Evolutionary conservation across 2,113 vertebrate species (phyloP), one percentile per base, ranked within the genome.

Genomic region (Malurus cyaneus): DNA sequence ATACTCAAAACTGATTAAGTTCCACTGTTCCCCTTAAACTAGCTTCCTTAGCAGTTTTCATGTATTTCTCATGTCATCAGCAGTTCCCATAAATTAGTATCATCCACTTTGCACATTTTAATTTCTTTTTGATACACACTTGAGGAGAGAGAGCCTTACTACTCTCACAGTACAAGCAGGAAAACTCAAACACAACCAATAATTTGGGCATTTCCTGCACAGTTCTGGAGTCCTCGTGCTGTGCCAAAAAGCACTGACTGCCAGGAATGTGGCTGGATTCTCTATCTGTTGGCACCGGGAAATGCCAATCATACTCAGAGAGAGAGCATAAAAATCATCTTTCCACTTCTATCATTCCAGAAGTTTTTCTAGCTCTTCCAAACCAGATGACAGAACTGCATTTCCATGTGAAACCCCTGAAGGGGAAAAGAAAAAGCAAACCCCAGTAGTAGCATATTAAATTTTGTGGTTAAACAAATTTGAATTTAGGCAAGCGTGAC

Each of bases 271-370:
- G 44, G n/a, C 14, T 77, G 50, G 31, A 62, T 49, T 73, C 5
- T 1, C 18, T 62, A 1, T 47, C 31, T 69, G 5, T 5, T 80
- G 50, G 23, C 62, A 54, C n/a, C 26, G 52, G 11, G 24, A 88
- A 66, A 20, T 44, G 31, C 6, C 1, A 14, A 0, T 13, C 6
- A 0, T 41, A 80, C 78, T 50, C 65, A 72, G 5, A 87, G 16
- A 39, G 39, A 26, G 5, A 32, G 8, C 18, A 46, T 11, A 42
- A 85, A 89, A 91, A 28, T 4, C 2, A 0, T 29, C 14, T 28
- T 65, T 41, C 11, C 31, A 32, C 32, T 61, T 31, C 17, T 3
- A 0, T 9, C 6, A 5, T 15, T 62, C 18, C 18, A 25, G 4
- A 80, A 39, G 8, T 42, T 74, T 36, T 85, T 54, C 29, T 82